A percentile compares a stretch with the other conserved stretches of the same genome.
These are phyloP conservation scores for Yoshiicerus persimilis DNA, from an alignment of 1,140 invertebrate species.

Conservation along the genomic window DNA sequence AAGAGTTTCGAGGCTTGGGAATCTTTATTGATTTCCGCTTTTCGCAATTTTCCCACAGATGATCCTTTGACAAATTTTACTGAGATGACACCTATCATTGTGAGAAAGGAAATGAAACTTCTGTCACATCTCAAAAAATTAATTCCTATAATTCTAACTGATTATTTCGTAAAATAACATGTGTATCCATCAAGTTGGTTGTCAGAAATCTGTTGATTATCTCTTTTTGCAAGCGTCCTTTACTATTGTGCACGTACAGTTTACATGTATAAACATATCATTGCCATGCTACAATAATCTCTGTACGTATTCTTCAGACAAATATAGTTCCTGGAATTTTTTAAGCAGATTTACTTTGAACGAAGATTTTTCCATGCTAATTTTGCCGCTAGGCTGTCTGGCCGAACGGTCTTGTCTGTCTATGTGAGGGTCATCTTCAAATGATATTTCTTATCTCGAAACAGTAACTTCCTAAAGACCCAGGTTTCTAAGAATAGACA, in stretches of 20 bases:
- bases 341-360: not conserved
- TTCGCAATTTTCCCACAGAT: not conserved
- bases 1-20: not conserved
- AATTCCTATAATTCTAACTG: not conserved
- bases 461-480: no score
- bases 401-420: no score
- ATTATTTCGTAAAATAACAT: no score
- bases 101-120: slow-evolving; percentile 35
- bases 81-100: slow-evolving; percentile 22
- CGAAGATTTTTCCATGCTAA: not conserved
- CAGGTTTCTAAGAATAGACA: no score
- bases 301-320: no score
- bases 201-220: not conserved
- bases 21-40: not conserved
- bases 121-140: not conserved
- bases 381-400: not conserved
- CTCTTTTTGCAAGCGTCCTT: not conserved
- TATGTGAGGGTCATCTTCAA: not conserved
- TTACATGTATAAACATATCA: no score
- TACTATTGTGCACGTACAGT: not conserved
- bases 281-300: no score
- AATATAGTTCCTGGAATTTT: not conserved
- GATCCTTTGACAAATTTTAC: not conserved
- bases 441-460: no score
- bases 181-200: not conserved